Evolutionary conservation across 2,888 invertebrate genomes (phyloP).

Genomic region (Lingula anatina): DNA sequence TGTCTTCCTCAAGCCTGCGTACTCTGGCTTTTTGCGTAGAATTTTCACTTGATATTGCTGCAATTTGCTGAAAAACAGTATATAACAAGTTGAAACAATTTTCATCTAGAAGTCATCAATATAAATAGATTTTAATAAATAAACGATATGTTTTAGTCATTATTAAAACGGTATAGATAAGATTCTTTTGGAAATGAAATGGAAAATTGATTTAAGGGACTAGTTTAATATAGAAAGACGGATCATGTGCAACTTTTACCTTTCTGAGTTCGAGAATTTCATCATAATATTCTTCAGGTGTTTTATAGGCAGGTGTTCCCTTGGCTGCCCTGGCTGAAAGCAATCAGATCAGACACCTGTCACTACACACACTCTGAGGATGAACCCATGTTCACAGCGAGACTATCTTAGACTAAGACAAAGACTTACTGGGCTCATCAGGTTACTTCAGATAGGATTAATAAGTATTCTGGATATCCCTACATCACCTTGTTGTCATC

Average conservation of each 20-base stretch:
- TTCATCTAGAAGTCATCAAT: background rate
- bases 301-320: constrained; percentile 45
- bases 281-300: constrained; percentile 50
- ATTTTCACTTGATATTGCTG: constrained; percentile 40
- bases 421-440: too few species aligned
- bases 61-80: constrained; percentile 33
- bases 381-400: too few species aligned
- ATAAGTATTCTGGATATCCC: too few species aligned
- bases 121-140: background rate
- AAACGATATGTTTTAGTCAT: background rate
- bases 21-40: constrained; percentile 44
- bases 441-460: too few species aligned
- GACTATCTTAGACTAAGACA: too few species aligned
- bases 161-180: background rate
- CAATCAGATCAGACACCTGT: too few species aligned
- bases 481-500: too few species aligned
- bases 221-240: too few species aligned
- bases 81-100: background rate
- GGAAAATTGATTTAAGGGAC: too few species aligned
- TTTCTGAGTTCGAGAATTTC: constrained; percentile 46
- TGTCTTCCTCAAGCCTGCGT: constrained; percentile 49
- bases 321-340: constrained; percentile 26
- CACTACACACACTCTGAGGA: too few species aligned
- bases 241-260: constrained; percentile 22
- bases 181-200: background rate